A percentile compares a stretch with the other conserved stretches of the same genome.
Conservation (phyloP, 2,797 vertebrate genomes). For the Chiroxiphia lanceolata region DNA sequence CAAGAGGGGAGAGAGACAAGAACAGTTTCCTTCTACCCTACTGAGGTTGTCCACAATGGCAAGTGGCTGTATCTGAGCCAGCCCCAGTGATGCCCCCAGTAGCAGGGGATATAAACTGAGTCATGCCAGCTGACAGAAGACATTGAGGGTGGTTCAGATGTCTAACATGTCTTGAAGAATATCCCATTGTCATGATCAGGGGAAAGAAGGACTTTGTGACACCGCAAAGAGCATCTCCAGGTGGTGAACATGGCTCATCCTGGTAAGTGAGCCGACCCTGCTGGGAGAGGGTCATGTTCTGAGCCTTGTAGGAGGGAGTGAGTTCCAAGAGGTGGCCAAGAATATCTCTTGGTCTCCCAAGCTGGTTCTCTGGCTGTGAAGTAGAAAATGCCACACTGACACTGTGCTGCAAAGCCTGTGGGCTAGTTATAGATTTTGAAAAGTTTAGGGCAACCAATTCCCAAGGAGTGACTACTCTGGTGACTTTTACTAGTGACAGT, state of each 20-base stretch:
- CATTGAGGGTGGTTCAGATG: not conserved
- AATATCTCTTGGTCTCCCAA: not conserved
- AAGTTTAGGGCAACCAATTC: not conserved
- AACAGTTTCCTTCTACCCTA: not conserved
- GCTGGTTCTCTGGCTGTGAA: not conserved
- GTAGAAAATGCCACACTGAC: not conserved
- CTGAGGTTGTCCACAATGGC: not conserved
- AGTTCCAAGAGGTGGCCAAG: not conserved
- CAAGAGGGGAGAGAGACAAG: not conserved
- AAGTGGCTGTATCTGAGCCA: not conserved
- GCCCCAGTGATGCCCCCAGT: not conserved
- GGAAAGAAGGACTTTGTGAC: not conserved
- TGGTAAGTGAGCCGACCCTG: not conserved
- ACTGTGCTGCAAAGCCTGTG: not conserved
- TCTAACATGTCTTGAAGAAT: not conserved
- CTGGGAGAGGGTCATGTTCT: not conserved
- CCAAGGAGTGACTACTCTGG: not conserved
- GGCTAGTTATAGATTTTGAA: not conserved
- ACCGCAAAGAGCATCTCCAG: not conserved
- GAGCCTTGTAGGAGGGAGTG: fast-evolving
- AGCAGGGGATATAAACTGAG: not conserved
- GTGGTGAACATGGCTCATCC: not conserved
- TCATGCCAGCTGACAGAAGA: not conserved
- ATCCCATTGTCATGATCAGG: not conserved
- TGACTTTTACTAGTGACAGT: not conserved